These are phyloP conservation scores for Melipona bicolor DNA, from an alignment of 2,888 invertebrate genomes.

Conservation along the genomic window DNA sequence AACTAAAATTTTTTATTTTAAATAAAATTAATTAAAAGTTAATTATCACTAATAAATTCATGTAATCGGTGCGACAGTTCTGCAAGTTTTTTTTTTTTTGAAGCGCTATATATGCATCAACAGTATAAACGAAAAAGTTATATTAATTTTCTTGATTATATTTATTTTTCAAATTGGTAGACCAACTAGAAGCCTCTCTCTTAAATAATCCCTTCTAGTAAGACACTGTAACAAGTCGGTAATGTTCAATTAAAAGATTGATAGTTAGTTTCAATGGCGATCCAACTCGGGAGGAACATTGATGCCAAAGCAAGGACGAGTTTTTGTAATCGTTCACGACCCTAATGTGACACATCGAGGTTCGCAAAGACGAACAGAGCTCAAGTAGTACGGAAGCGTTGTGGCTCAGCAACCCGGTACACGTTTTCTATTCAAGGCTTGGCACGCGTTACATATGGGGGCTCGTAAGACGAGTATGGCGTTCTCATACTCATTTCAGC, in stretches of 20 bases:
- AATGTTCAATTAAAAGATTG: neutral
- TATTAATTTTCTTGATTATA: too few relatives aligned
- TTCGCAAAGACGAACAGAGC: neutral
- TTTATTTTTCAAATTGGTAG: too few relatives aligned
- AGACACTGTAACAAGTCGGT: neutral
- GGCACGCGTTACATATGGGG: constrained; percentile 31
- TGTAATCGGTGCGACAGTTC: too few relatives aligned
- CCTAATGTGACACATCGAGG: constrained; percentile 4
- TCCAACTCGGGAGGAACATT: neutral
- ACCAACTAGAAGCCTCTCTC: neutral
- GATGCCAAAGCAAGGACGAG: constrained; percentile 6
- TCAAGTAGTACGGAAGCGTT: constrained; percentile 31
- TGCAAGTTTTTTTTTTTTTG: too few relatives aligned
- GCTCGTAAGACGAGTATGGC: constrained; percentile 21
- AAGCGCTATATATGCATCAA: too few relatives aligned
- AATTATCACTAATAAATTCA: too few relatives aligned
- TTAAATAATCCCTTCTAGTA: too few relatives aligned
- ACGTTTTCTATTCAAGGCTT: constrained; percentile 60
- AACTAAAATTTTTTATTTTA: too few relatives aligned
- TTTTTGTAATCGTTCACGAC: constrained; percentile 4
- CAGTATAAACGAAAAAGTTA: too few relatives aligned
- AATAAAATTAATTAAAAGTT: too few relatives aligned
- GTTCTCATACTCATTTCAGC: constrained; percentile 30
- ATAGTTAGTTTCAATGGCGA: neutral
- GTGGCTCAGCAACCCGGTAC: constrained; percentile 33